Base-by-base conservation (phyloP, 2,113 vertebrate genomes). In the Leptodactylus fuscus region DNA sequence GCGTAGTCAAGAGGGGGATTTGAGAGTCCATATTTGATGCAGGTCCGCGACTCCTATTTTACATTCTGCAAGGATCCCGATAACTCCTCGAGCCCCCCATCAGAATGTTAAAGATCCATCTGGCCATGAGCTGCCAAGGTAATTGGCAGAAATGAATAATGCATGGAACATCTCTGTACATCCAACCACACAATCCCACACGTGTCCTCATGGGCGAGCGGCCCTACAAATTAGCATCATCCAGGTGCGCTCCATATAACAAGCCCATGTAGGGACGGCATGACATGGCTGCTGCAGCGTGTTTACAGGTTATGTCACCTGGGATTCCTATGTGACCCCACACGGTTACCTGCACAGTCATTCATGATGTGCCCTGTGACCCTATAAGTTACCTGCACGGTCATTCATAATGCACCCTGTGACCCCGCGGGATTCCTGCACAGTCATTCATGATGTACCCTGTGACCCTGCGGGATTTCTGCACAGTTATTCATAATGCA, bases 71-170 rank as follows among this genome's bases (percentile, higher is more conserved):
- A 60, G 48, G 84, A 65, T 46, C 55, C 22, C 27, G 65, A 73
- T 34, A 73, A 60, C 69, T 86, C 84, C 51, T 53, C 1, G 10
- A 81, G 65, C 34, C 49, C 32, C 49, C 65, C 67, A 81, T 81
- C 84, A 73, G 84, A 86, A 86, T 86, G 65, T 48, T 86, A 86
- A 86, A 60, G 84, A 86, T 86, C 84, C 75, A 73, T 79, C 84
- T 73, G 84, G 65, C 84, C 83, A 86, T 81, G 84, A 86, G 77
- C 77, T 81, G 77, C 84, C 76, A 80, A 81, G 27, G 77, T 86
- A 86, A 86, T 86, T 86, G 84, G 78, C 24, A 74, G 77, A 73
- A 81, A 86, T 86, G 84, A 86, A 86, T 86, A 86, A 86, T 86
- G 77, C 67, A 86, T 80, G 8, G 34, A n/a, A 71, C 83, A 46